Evolutionary conservation across 2,113 vertebrate genomes (phyloP), one percentile per base, ranked within the genome.

Genomic region (Malaclemys terrapin): DNA sequence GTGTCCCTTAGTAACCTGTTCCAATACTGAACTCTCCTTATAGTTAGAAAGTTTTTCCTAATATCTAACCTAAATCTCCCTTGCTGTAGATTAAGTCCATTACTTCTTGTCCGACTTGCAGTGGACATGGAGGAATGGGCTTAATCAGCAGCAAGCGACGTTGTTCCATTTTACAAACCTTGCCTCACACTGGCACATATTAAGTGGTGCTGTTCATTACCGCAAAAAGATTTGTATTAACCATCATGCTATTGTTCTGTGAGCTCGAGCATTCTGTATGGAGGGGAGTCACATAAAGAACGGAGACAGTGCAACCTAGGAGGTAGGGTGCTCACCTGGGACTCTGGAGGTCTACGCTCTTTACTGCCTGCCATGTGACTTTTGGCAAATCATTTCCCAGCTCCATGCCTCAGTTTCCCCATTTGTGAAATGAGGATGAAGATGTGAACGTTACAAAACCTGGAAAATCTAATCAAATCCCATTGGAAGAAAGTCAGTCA

Each of bases 301-400:
- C 11, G 2, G 25, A 78, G 42, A 25, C 24, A 78, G 42, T 78
- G 14, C 1, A 50, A 54, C 65, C 3, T 78, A 16, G 25, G 1
- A 42, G 31, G 5, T 38, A 52, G 3, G 0, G n/a, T 5, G n/a
- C n/a, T 88, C 45, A 14, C 54, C 14, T 35, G 19, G 65, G 35
- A 13, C 12, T 49, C 20, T 38, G 5, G 0, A 35, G 29, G 38
- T 19, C 29, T 17, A 0, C 1, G 29, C 3, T 25, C 19, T 85
- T 35, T 42, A 4, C 3, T 59, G 12, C 52, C 6, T 7, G 7
- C 27, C 6, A n/a, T 6, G 5, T 78, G 50, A 11, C 56, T 38
- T 17, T 5, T 6, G 22, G 35, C 42, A 49, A 35, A 45, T 80
- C 53, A 42, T 65, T 35, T 65, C 72, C 87, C 57, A 8, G 54